Conservation (phyloP, 2,797 vertebrate species). For the Acanthurus tractus region DNA sequence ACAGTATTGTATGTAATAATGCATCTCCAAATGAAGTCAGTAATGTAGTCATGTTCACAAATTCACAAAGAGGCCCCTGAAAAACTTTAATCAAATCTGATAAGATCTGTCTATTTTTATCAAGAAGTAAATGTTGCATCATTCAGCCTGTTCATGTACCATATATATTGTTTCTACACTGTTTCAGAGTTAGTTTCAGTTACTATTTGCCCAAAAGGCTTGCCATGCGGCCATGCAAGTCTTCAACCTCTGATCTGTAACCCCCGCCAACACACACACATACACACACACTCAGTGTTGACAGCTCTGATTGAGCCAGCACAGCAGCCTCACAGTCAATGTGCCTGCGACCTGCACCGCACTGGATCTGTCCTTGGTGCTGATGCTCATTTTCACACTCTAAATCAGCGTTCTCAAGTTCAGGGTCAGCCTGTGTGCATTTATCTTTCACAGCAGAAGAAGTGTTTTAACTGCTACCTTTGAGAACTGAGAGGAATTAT, state of each 20-base stretch:
- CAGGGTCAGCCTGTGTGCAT: conserved; percentile 62
- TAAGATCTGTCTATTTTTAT: not conserved
- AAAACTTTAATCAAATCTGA: not conserved
- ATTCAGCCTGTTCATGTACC: not conserved
- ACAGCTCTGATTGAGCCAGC: conserved; percentile 30
- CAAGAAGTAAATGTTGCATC: not conserved
- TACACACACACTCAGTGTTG: not conserved
- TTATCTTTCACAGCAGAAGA: conserved; percentile 51
- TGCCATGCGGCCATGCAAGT: conserved; percentile 27
- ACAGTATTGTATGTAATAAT: not conserved
- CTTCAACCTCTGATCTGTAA: conserved; percentile 29
- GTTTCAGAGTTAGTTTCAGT: conserved; percentile 16
- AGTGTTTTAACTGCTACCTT: conserved; percentile 60
- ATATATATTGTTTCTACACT: not conserved
- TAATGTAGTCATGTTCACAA: not conserved
- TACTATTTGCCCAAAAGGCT: conserved; percentile 28
- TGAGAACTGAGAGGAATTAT: conserved; percentile 47
- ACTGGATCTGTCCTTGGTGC: conserved; percentile 70
- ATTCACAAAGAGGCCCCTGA: not conserved
- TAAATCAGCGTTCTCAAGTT: conserved; percentile 72
- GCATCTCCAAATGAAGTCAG: not conserved
- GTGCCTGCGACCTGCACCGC: conserved; percentile 45
- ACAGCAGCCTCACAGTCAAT: conserved; percentile 49
- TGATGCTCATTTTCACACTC: conserved; percentile 71
- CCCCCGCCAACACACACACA: not conserved